Percentiles rank a stretch among this genome's conserved stretches.
phyloP scores from a whole-genome alignment of 2,113 vertebrate genomes.

The Otis tarda region DNA sequence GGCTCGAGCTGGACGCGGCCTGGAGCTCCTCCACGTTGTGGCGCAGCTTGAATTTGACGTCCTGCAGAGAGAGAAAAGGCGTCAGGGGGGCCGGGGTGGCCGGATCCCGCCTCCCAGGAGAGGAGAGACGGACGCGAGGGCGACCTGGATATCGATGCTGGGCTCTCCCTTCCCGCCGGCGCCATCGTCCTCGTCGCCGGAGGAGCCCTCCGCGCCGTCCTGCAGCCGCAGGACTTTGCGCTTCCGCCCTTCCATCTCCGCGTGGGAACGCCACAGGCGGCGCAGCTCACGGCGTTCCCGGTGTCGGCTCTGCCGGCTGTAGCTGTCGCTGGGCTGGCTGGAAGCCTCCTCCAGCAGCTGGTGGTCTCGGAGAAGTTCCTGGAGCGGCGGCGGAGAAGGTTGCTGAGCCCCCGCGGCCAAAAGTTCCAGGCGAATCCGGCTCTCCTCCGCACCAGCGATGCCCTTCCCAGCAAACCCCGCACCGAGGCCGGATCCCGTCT shows the following conservation, averaged over 20 bases:
- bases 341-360: constrained; percentile 72
- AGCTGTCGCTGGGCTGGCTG: not conserved
- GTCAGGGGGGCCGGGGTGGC: fast-evolving
- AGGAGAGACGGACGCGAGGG: fast-evolving
- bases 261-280: constrained; percentile 81
- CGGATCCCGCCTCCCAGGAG: fast-evolving
- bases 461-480: too few species aligned
- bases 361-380: constrained; percentile 83
- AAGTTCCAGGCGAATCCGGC: not conserved
- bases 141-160: constrained; percentile 88
- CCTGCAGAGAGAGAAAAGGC: constrained; percentile 64
- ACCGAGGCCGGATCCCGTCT: too few species aligned
- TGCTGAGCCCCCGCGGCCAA: fast-evolving
- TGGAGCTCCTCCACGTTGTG: constrained; percentile 85
- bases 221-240: constrained; percentile 83
- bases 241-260: constrained; percentile 66
- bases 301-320: constrained; percentile 74
- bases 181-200: constrained; percentile 74
- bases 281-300: constrained; percentile 80
- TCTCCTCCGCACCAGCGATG: not conserved
- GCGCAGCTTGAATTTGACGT: constrained; percentile 91
- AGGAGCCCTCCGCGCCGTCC: constrained; percentile 28
- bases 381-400: fast-evolving
- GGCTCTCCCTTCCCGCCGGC: not conserved
- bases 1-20: constrained; percentile 62